Base-by-base conservation (phyloP, 2,797 vertebrate species). In the Paratrypauchen microcephalus region DNA sequence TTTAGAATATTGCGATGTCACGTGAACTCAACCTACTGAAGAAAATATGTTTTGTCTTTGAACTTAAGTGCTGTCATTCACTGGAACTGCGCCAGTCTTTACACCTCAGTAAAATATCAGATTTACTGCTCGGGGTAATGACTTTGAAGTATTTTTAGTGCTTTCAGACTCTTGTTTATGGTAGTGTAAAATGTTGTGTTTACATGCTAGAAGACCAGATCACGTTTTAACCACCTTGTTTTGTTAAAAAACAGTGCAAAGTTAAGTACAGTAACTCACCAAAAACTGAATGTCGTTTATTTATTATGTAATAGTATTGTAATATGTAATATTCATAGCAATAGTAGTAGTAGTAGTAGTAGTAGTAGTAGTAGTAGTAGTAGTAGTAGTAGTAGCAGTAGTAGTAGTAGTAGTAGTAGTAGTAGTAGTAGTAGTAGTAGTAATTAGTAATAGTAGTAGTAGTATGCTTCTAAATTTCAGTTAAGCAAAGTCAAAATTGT, bases 151-250 rank as follows among this genome's bases (percentile, higher is more conserved):
- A 36, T 36, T 60, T 32, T 36, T 60, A 36, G 28, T 19, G 28
- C 18, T 60, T n/a, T 60, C 58, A 60, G 28, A n/a, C 58, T 59
- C 28, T n/a, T 36, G 28, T 60, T 60, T n/a, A 60, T 36, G 19
- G 58, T 4, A n/a, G 58, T 36, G 28, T 60, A 60, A 60, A 6
- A 60, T 60, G 19, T 36, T 60, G 58, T 36, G 30, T 57, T 57
- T 57, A 57, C 55, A 18, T 57, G 55, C 3, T 15, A 57, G 13
- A 57, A 57, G 55, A 57, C 24, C 24, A 6, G 18, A 28, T 13
- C 19, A 19, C 30, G 5, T 58, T 30, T 18, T 6, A 45, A 36
- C 15, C 57, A 59, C 7, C 7, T 36, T 59, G 26, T 59, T 32
- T 59, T 32, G 11, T 26, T 18, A 58, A 28, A 2, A 9, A 18